These are phyloP conservation scores for Ptiloglossa arizonensis DNA, from an alignment of 1,140 invertebrate species.

Conservation along the genomic window DNA sequence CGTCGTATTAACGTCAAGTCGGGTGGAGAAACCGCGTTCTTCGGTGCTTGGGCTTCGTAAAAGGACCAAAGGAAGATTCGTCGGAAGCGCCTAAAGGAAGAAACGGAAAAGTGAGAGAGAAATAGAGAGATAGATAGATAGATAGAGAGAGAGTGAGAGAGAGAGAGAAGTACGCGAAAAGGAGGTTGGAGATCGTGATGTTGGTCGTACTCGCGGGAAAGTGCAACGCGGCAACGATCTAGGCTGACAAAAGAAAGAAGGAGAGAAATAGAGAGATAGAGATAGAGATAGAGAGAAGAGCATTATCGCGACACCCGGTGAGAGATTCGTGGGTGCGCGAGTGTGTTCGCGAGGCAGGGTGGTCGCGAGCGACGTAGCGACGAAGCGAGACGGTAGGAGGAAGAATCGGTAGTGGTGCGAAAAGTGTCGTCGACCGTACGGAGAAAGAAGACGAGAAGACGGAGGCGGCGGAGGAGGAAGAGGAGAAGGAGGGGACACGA, in stretches of 20 bases:
- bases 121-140: no score
- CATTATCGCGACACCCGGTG: no score
- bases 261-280: neutral
- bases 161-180: no score
- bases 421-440: neutral
- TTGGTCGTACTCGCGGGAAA: neutral
- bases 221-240: neutral
- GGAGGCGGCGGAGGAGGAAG: neutral
- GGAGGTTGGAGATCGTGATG: no score
- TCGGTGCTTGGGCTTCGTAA: neutral
- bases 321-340: neutral
- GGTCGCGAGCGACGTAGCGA: no score
- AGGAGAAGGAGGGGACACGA: neutral
- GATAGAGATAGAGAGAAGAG: no score
- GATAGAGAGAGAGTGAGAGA: no score
- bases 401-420: slow-evolving; percentile 1
- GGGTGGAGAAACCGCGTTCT: slow-evolving; percentile 9
- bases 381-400: no score
- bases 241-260: neutral
- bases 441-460: neutral
- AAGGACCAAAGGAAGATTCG: slow-evolving; percentile 12
- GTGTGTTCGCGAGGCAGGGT: neutral
- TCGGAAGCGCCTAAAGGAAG: neutral
- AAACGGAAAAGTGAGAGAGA: neutral
- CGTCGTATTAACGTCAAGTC: slow-evolving; percentile 41